phyloP scores from a whole-genome alignment of 2,888 invertebrate genomes.

The Baronia brevicornis region DNA sequence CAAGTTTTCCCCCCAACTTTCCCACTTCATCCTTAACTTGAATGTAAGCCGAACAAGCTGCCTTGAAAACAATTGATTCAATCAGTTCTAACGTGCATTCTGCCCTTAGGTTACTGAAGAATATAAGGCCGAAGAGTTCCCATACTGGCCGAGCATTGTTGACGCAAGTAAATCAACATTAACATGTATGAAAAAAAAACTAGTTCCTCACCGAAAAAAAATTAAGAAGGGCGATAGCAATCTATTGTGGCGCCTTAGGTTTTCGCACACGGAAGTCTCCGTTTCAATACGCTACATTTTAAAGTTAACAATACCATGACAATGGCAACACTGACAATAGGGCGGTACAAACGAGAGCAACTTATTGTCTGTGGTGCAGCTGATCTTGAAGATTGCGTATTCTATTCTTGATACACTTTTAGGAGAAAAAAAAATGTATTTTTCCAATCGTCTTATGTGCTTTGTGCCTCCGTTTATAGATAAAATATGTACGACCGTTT shows the following conservation, averaged over 20 bases:
- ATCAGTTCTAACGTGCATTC: slow-evolving; percentile 14
- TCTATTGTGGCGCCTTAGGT: slow-evolving; percentile 39
- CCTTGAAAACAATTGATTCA: slow-evolving; percentile 15
- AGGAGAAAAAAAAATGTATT: slow-evolving; percentile 35
- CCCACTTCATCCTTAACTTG: slow-evolving; percentile 44
- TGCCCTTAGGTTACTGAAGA: slow-evolving; percentile 38
- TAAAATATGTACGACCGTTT: slow-evolving; percentile 21
- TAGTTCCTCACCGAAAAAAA: slow-evolving; percentile 48
- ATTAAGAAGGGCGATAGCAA: slow-evolving; percentile 46
- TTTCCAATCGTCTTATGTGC: slow-evolving; percentile 33
- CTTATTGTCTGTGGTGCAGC: slow-evolving; percentile 49
- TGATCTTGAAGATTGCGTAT: slow-evolving; percentile 48
- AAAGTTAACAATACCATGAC: slow-evolving; percentile 52
- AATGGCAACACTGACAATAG: slow-evolving; percentile 51
- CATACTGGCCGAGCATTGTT: slow-evolving; percentile 61
- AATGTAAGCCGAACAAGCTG: slow-evolving; percentile 22
- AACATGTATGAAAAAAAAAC: slow-evolving; percentile 62
- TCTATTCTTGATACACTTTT: slow-evolving; percentile 39
- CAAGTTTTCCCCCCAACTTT: slow-evolving; percentile 37
- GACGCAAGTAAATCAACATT: slow-evolving; percentile 71
- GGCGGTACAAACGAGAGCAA: slow-evolving; percentile 52
- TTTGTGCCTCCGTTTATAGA: slow-evolving; percentile 32
- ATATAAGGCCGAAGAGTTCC: slow-evolving; percentile 46
- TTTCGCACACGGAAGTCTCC: slow-evolving; percentile 70
- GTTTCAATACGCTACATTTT: slow-evolving; percentile 49